Base-by-base conservation (phyloP, 2,113 vertebrate genomes). In the Rhinogobius similis region DNA sequence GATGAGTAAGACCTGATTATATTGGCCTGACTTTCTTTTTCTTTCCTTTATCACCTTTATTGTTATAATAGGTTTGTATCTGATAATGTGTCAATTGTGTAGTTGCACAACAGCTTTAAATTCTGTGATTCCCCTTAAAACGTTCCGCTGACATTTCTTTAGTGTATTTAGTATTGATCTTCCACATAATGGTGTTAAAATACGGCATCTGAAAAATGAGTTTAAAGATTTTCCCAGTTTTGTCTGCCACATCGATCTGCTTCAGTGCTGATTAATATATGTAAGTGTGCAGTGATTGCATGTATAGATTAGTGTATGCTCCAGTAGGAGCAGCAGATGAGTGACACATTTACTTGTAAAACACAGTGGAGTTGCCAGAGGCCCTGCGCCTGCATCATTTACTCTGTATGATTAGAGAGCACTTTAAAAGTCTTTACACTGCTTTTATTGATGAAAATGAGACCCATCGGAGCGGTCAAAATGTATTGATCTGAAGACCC, bases 271-370 rank as follows among this genome's bases (percentile, higher is more conserved):
- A 84, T 87, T 78, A 86, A 90, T 82, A 76, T 83, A 65, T 41
- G 68, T 81, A 79, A 63, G 68, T 56, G 65, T 10, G 21, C 68
- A 10, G 78, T 87, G 88, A 87, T 88, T 85, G 82, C 67, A 21
- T 64, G 67, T 90, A 91, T 92, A 82, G 90, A 91, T 92, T 86
- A 72, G 72, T 89, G 78, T 70, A 78, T 82, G 82, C 83, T 77
- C 78, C 87, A 76, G 73, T 86, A 83, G 71, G 76, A 23, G 62
- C 65, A 62, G n/a, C 26, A 84, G 76, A 88, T 73, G 86, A 87
- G 83, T 67, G 81, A 83, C 82, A 87, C 81, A 84, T 89, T 83
- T 88, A 76, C 81, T 88, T 90, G 91, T 90, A 89, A 86, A 91
- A 90, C 90, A 83, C 81, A 83, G 72, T 63, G 62, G 85, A 74